Conservation (phyloP, 2,113 vertebrate genomes). For the Oxyruncus cristatus region DNA sequence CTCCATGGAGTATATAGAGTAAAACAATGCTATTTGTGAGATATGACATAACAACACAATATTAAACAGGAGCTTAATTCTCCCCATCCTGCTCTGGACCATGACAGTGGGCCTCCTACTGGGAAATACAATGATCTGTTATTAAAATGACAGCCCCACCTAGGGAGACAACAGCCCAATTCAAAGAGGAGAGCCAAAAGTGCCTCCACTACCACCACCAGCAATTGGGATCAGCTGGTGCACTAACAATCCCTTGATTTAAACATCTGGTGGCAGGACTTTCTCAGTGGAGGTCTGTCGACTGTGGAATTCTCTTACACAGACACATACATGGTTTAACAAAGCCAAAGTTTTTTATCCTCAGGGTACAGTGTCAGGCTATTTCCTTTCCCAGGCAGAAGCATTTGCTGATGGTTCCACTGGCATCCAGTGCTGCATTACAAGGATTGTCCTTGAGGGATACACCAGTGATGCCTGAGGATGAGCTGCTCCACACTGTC, state of each 20-base stretch:
- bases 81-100: constrained; percentile 1
- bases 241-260: constrained; percentile 37
- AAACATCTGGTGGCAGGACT: constrained; percentile 69
- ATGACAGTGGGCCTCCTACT: constrained; percentile 21
- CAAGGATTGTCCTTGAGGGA: neutral
- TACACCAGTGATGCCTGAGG: neutral
- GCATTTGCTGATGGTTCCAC: constrained; percentile 6
- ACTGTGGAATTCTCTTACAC: constrained; percentile 40
- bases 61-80: constrained; percentile 51
- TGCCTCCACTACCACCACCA: neutral
- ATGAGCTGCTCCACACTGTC: neutral
- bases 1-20: neutral
- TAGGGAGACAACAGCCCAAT: constrained; percentile 47
- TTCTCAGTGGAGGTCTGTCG: constrained; percentile 55
- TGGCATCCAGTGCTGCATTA: neutral
- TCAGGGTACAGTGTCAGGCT: constrained; percentile 37
- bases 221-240: constrained; percentile 69
- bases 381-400: constrained; percentile 62
- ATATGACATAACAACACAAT: constrained; percentile 35
- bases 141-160: constrained; percentile 63
- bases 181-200: constrained; percentile 43
- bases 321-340: constrained; percentile 31
- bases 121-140: constrained; percentile 47
- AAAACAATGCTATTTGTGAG: constrained; percentile 25
- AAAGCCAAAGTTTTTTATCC: constrained; percentile 57